phyloP scores from a whole-genome alignment of 2,888 invertebrate genomes.

The Gandaritis pyraliata region DNA sequence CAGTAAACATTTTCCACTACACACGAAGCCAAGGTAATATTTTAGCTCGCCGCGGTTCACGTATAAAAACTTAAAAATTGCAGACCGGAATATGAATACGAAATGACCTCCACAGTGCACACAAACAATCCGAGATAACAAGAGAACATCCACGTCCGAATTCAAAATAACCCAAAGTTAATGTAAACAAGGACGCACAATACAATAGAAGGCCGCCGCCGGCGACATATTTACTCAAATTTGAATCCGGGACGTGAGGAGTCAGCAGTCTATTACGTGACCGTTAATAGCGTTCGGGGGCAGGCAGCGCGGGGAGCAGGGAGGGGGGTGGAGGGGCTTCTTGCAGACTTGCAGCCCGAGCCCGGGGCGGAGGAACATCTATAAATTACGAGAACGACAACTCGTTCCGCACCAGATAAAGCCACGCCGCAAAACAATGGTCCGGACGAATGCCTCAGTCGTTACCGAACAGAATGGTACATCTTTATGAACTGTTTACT shows the following conservation, averaged over 20 bases:
- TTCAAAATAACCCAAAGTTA: conserved; percentile 64
- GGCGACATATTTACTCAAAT: conserved; percentile 76
- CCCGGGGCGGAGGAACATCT: conserved; percentile 78
- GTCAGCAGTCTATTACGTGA: conserved; percentile 75
- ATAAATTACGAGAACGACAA: conserved; percentile 82
- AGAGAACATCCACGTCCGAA: conserved; percentile 56
- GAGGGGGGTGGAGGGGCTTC: conserved; percentile 35
- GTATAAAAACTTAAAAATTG: conserved; percentile 38
- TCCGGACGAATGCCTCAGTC: conserved; percentile 74
- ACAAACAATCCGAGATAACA: conserved; percentile 60
- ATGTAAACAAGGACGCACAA: conserved; percentile 64
- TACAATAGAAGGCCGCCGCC: conserved; percentile 64
- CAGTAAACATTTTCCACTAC: conserved; percentile 31
- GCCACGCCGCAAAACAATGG: conserved; percentile 81
- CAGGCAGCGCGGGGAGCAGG: conserved; percentile 13
- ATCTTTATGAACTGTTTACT: conserved; percentile 78
- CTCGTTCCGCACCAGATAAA: conserved; percentile 81
- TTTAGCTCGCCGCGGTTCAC: conserved; percentile 31
- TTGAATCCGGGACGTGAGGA: conserved; percentile 74
- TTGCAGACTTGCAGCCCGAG: conserved; percentile 43
- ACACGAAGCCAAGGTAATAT: conserved; percentile 32
- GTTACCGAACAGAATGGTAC: conserved; percentile 71
- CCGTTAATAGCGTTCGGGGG: conserved; percentile 69
- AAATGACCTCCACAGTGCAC: conserved; percentile 50
- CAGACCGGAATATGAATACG: conserved; percentile 49